These are phyloP conservation scores for Mustelus asterias DNA, from an alignment of 2,113 vertebrate genomes.

Conservation along the genomic window DNA sequence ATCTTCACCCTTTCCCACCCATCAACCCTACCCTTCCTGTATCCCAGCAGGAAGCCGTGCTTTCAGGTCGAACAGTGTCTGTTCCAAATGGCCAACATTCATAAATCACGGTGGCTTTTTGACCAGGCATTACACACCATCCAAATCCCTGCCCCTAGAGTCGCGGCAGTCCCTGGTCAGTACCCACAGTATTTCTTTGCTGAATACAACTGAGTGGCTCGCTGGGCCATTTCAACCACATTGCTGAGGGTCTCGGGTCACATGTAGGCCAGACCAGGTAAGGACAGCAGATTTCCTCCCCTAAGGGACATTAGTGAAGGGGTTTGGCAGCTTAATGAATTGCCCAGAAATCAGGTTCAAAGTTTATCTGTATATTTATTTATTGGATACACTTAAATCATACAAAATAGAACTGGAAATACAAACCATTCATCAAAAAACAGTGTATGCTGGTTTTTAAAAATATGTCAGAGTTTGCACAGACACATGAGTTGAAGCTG, in stretches of 20 bases:
- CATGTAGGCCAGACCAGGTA: too few relatives aligned
- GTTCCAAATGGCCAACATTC: background rate
- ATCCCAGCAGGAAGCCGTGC: too few relatives aligned
- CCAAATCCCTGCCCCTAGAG: background rate
- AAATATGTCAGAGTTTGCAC: background rate
- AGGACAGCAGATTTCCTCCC: too few relatives aligned
- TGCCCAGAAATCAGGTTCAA: background rate
- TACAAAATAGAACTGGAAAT: slow-evolving; percentile 35
- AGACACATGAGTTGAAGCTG: background rate
- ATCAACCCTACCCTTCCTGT: background rate
- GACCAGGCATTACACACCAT: background rate
- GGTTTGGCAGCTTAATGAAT: background rate
- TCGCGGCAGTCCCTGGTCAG: too few relatives aligned
- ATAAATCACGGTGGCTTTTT: background rate
- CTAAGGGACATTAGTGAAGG: too few relatives aligned
- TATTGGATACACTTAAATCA: slow-evolving; percentile 31
- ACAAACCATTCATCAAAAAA: slow-evolving; percentile 24
- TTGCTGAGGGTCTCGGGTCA: too few relatives aligned
- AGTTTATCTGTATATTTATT: slow-evolving; percentile 2
- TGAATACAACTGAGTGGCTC: too few relatives aligned
- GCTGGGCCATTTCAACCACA: too few relatives aligned
- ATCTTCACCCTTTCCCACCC: background rate
- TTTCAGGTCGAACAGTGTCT: background rate
- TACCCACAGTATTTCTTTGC: too few relatives aligned
- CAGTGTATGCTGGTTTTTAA: background rate